Conservation (phyloP, 2,113 vertebrate species). For the Daubentonia madagascariensis region DNA sequence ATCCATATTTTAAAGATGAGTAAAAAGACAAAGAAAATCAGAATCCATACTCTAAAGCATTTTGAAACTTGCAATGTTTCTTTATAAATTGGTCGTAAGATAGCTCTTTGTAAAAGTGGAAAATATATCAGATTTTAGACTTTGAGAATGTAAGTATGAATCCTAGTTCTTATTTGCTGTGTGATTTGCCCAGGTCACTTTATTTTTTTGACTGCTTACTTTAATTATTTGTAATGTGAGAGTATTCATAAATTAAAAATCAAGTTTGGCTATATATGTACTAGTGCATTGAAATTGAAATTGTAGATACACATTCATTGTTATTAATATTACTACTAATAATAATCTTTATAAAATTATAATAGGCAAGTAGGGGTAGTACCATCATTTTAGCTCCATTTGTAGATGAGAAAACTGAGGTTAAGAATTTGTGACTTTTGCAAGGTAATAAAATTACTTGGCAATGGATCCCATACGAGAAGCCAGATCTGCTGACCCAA, state of each 20-base stretch:
- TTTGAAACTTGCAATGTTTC: background rate
- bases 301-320: background rate
- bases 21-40: background rate
- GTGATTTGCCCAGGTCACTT: background rate
- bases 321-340: background rate
- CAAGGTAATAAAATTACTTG: background rate
- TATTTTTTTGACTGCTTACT: background rate
- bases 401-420: background rate
- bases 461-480: background rate
- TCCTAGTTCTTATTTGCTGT: background rate
- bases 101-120: background rate
- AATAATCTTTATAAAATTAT: background rate
- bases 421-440: background rate
- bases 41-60: background rate
- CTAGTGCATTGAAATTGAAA: background rate
- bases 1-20: background rate
- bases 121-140: background rate
- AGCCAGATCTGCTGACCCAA: background rate
- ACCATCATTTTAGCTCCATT: background rate
- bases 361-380: background rate
- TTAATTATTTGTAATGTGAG: slow-evolving; percentile 5
- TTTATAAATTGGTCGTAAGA: background rate
- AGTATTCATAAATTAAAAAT: background rate
- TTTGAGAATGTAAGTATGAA: background rate
- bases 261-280: background rate